Percentiles rank a stretch among this genome's conserved stretches.
Conservation (phyloP, 2,113 vertebrate genomes). For the Heterotilapia buettikoferi region DNA sequence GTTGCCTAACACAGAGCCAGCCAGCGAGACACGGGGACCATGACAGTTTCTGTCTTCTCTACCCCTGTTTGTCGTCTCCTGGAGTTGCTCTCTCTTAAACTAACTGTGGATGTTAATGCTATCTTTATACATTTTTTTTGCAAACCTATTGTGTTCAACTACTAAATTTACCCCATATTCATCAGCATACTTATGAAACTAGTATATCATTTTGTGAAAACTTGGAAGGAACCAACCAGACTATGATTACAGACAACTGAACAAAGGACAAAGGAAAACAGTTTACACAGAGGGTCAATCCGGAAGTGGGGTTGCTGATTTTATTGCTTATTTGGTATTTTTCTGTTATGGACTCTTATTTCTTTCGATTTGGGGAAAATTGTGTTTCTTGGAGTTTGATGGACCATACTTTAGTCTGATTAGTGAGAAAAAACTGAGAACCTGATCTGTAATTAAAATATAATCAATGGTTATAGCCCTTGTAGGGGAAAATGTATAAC, state of each 20-base stretch:
- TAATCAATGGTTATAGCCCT: neutral
- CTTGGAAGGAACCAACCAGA: neutral
- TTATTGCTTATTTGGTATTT: neutral
- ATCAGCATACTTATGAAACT: neutral
- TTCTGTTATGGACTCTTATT: neutral
- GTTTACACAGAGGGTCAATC: neutral
- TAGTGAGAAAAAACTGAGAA: neutral
- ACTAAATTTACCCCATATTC: neutral
- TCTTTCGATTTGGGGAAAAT: neutral
- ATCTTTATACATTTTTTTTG: neutral
- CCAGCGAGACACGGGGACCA: neutral
- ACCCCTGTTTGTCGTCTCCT: rapidly evolving
- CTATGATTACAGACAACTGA: neutral
- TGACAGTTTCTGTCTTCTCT: neutral
- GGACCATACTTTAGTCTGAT: rapidly evolving
- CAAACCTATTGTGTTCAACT: neutral
- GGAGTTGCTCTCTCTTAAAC: neutral
- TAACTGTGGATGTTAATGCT: neutral
- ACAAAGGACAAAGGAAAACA: rapidly evolving
- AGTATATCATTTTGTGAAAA: neutral
- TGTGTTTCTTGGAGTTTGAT: neutral
- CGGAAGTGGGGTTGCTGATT: rapidly evolving
- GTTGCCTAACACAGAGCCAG: neutral
- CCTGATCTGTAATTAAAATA: neutral
- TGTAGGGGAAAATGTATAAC: neutral